Evolutionary conservation across 2,113 vertebrate species (phyloP), one percentile per base, ranked within the genome.

Genomic region (Agelaius phoeniceus): DNA sequence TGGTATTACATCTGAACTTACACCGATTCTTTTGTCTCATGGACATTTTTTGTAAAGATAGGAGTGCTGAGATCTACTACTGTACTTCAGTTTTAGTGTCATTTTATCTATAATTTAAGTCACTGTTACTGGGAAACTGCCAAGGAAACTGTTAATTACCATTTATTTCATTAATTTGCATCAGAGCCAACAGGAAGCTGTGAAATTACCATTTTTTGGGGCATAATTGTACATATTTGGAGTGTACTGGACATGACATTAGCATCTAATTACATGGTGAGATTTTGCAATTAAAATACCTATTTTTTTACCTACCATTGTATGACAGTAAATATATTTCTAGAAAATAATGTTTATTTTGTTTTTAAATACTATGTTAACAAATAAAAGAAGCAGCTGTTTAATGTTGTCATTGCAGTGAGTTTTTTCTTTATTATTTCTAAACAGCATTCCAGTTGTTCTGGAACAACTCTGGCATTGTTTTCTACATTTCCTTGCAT

Each of bases 341-440:
- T 63, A 88, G 67, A 77, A 76, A 84, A 61, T 52, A 52, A 71
- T 82, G 69, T 82, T 92, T 87, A 30, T 48, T 89, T 79, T 91
- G 54, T 59, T 94, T 78, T 93, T 63, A 85, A 93, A 90, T 73
- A 46, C 9, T 16, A 2, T 59, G 26, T 76, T 83, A 74, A 86
- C 52, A 67, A 96, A 91, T 95, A 85, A 96, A 95, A 91, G 43
- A 46, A 87, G 26, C 51, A 18, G 17, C 66, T 79, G 54, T 44
- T 72, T 74, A 24, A 39, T 87, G 23, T 62, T 91, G 61, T 78
- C 69, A 35, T 35, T 48, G 31, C 46, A 43, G 35, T 89, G 81
- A 63, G 24, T 43, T 80, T 66, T 93, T 69, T 77, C n/a, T 58
- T 85, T 30, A 11, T 51, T 59, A 26, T 71, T 91, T 74, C 61